Evolutionary conservation across 64 coral and sea anemone species (phyloP).

Genomic region (Porites lutea): DNA sequence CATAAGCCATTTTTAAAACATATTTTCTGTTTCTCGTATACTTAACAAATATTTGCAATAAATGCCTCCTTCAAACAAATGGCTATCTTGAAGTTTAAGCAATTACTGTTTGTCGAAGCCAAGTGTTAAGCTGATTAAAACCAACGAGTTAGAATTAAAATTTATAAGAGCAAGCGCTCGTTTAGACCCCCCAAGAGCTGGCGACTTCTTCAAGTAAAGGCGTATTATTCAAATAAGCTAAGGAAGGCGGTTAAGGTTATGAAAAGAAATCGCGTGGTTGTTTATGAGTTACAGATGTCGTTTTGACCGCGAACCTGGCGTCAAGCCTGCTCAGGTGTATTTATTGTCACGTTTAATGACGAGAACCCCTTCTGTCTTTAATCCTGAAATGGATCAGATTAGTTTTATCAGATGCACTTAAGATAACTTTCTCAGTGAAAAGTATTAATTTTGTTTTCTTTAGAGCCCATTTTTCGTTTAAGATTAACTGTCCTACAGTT

Average conservation of each 20-base stretch:
- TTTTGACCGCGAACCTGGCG: slow-evolving; percentile 1
- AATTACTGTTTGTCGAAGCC: background rate
- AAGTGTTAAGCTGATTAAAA: background rate
- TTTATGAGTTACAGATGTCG: slow-evolving; percentile 7
- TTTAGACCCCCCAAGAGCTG: slow-evolving; percentile 2
- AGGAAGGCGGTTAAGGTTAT: background rate
- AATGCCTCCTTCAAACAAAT: background rate
- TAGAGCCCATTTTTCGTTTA: background rate
- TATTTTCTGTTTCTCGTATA: no score
- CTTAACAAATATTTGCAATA: no score
- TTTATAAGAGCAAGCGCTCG: no score
- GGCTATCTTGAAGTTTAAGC: background rate
- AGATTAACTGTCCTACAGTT: background rate
- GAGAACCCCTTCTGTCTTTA: background rate
- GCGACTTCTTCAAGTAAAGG: background rate
- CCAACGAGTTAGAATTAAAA: background rate
- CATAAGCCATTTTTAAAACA: no score
- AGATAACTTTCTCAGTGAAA: no score
- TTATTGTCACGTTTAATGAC: background rate
- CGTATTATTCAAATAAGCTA: background rate
- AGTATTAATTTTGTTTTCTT: no score
- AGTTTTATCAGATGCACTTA: background rate
- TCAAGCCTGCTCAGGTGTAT: background rate
- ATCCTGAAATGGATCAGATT: background rate
- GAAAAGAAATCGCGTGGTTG: background rate